phyloP scores from a whole-genome alignment of 2,888 invertebrate species.

The Agrotis puta region DNA sequence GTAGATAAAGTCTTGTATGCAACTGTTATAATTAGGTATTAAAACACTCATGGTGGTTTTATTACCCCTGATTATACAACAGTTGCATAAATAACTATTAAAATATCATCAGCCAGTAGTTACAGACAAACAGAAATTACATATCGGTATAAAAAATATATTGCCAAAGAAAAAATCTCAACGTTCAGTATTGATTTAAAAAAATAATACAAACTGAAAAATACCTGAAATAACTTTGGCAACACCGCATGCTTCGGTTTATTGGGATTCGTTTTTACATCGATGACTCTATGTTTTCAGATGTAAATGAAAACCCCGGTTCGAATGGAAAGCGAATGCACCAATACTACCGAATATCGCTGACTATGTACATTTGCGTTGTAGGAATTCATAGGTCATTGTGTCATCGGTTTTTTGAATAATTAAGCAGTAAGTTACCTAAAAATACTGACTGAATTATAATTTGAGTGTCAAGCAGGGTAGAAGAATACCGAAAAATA shows the following conservation, averaged over 20 bases:
- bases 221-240: conserved; percentile 55
- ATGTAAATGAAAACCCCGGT: conserved; percentile 52
- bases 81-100: no score
- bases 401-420: conserved; percentile 21
- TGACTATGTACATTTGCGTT: background rate
- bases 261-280: conserved; percentile 52
- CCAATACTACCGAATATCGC: conserved; percentile 36
- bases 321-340: conserved; percentile 9
- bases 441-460: no score
- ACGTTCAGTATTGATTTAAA: conserved; percentile 18
- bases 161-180: background rate
- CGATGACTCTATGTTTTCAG: conserved; percentile 49
- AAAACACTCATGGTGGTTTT: no score
- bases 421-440: background rate
- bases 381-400: conserved; percentile 28
- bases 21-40: no score
- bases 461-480: no score
- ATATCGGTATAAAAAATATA: background rate
- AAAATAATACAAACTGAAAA: conserved; percentile 42
- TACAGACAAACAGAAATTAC: background rate
- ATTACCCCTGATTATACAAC: no score
- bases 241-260: conserved; percentile 40
- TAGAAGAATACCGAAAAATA: no score
- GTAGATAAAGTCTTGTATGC: no score
- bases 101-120: conserved; percentile 1